These are phyloP conservation scores for Serilophus lunatus DNA, from an alignment of 2,113 vertebrate species.

Conservation along the genomic window DNA sequence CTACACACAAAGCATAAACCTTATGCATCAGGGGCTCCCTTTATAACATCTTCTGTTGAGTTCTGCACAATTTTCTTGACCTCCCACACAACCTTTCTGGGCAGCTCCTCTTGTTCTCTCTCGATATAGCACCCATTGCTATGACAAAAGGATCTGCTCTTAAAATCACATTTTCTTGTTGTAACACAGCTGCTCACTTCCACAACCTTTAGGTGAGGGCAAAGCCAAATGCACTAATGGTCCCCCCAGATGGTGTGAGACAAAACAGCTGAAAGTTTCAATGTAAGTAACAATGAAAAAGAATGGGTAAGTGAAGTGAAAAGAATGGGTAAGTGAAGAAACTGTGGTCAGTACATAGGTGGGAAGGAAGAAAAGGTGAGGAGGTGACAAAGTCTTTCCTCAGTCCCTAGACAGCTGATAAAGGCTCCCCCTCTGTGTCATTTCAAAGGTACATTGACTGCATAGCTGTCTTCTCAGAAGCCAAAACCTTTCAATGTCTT, in stretches of 20 bases:
- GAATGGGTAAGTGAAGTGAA: too few relatives aligned
- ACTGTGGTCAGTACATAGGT: background rate
- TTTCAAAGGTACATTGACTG: background rate
- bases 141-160: background rate
- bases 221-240: background rate
- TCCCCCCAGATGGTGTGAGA: background rate
- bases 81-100: background rate
- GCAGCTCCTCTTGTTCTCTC: background rate
- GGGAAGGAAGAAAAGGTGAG: background rate
- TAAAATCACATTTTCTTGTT: background rate
- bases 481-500: background rate
- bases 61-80: background rate
- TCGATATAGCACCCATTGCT: background rate
- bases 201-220: background rate
- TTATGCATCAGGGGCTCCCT: background rate
- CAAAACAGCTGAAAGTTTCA: background rate
- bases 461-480: background rate
- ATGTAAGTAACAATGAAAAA: background rate
- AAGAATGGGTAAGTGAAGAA: background rate
- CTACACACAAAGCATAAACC: background rate
- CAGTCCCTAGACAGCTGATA: background rate
- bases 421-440: background rate
- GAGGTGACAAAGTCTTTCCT: background rate
- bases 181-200: background rate
- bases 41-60: background rate